Base-by-base conservation (phyloP, 1,140 invertebrate species). In the Calycopis cecrops region DNA sequence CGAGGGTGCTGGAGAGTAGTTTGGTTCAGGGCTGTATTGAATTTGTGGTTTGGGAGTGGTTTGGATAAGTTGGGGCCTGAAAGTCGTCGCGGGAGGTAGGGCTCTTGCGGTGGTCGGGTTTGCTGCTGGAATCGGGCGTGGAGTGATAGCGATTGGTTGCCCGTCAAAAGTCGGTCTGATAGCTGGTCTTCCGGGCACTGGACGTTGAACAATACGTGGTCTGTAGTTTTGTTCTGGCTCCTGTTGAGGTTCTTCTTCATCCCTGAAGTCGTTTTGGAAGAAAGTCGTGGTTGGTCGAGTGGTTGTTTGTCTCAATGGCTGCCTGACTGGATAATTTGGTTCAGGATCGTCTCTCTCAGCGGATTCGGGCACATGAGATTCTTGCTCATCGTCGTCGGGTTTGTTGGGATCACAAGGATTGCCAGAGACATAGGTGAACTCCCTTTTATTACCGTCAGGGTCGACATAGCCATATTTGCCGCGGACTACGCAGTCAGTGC, bases 371-470 rank as follows among this genome's bases (percentile, higher is more conserved):
- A 79, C 74, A n/a, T 69, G 60, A 1, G 71, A 62, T 28, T 85
- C 83, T 9, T 68, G 70, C 37, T 87, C 83, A 10, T 88, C 86
- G 9, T 93, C 91, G 10, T 94, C 91, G 48, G 92, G 91, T 9
- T 92, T 93, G 75, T 95, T 95, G 1, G 94, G 94, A 66, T 96
- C 94, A 74, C 94, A 96, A 3, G 94, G 94, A 71, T 96, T 96
- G n/a, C 95, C 95, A n/a, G 94, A 95, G 1, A 95, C 94, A 76
- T 97, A 97, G 1, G 93, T 94, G 76, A 96, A 96, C 72, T 96
- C 94, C 56, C 95, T 82, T 69, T 95, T 94, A 76, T 96, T 95
- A 53, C 96, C 95, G 66, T 96, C 94, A 1, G 95, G 94, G 75
- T 96, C 95, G 12, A 96, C 89, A 84, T 97, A 97, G 9, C 95